phyloP scores from a whole-genome alignment of 2,113 vertebrate species.

The Ochotona princeps region DNA sequence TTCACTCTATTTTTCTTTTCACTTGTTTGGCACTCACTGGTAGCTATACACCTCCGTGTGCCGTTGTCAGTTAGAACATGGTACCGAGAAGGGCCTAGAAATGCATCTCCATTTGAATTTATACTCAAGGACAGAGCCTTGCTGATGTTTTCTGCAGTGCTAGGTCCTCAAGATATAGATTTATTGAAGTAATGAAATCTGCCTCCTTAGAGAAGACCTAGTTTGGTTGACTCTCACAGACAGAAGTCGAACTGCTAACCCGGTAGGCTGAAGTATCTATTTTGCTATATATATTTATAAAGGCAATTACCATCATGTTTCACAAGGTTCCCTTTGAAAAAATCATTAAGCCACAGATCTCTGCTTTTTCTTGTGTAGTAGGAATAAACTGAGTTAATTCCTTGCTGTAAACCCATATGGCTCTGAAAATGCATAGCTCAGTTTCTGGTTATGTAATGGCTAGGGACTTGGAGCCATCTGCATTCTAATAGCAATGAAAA shows the following conservation, averaged over 20 bases:
- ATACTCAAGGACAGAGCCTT: conserved; percentile 42
- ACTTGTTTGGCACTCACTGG: conserved; percentile 42
- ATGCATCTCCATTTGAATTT: background rate
- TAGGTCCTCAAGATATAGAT: background rate
- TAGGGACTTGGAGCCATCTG: background rate
- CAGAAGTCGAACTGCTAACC: background rate
- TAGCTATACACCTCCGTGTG: background rate
- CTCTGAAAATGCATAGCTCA: background rate
- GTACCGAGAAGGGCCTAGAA: background rate
- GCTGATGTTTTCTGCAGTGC: background rate
- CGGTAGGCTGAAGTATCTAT: background rate
- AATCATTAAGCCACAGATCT: background rate
- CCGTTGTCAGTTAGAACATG: background rate
- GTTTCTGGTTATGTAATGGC: background rate
- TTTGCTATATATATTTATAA: background rate
- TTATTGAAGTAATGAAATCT: conserved; percentile 53
- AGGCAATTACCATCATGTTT: background rate
- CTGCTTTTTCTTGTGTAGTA: background rate
- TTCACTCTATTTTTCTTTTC: conserved; percentile 47
- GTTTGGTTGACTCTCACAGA: background rate
- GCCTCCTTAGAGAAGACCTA: conserved; percentile 34
- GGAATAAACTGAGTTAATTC: background rate
- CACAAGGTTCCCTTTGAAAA: conserved; percentile 24
- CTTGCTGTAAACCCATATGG: background rate
- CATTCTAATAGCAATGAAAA: conserved; percentile 34